Base-by-base conservation (phyloP, 2,797 vertebrate genomes). In the Cuculus canorus region DNA sequence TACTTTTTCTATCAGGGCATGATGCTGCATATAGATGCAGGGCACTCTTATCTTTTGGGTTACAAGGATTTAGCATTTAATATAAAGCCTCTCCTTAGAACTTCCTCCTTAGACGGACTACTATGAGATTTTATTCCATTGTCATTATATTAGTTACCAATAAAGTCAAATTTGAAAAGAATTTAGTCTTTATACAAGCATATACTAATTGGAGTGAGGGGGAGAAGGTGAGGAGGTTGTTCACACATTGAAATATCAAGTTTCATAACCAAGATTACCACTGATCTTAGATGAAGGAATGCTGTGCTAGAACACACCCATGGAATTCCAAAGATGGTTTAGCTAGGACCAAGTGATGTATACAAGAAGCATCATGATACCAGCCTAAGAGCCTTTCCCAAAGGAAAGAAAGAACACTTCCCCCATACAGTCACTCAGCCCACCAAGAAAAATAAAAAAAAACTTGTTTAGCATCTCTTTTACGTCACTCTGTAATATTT, bases 401-500 rank as follows among this genome's bases (percentile, higher is more conserved):
- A 16, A 35, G 70, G 78, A 63, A 69, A 79, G 68, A 77, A 2
- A 63, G 77, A 95, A 92, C 88, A 92, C 86, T 81, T 92, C 88
- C 88, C 22, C 86, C 86, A 54, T 69, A 72, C 3, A 73, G 52
- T 41, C 90, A 88, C 80, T 85, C 71, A 77, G 86, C 88, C 57
- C 72, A 95, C 47, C 65, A 86, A 61, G 63, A 61, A 77, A 94
- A 81, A 54, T 11, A 11, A 30, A 54, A 8, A 68, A n/a, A 57
- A 78, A 50, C 86, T 47, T 63, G 15, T 54, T 94, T 84, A 92
- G 68, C 89, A 50, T 79, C 92, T 86, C 52, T 82, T 73, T 90
- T 76, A 54, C 47, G 5, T 86, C 87, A 91, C 47, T 81, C 89
- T 91, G 73, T 61, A 94, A 81, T 88, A 92, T 91, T 91, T 96